Conservation (phyloP, 1,140 invertebrate species). For the Bacillus rossius region DNA sequence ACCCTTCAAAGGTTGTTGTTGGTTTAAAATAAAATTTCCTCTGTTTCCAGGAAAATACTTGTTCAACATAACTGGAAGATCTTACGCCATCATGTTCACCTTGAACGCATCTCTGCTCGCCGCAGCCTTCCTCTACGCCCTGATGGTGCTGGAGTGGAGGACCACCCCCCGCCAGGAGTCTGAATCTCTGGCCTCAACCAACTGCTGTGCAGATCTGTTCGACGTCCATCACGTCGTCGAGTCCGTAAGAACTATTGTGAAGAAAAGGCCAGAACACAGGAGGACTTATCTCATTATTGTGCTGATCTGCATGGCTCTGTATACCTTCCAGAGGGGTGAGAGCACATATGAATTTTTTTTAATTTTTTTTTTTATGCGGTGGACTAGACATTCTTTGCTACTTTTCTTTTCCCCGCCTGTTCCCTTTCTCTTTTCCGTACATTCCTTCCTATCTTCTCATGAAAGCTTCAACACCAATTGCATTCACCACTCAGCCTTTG, state of each 20-base stretch:
- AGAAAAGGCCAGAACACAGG: constrained; percentile 45
- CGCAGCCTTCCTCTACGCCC: constrained; percentile 54
- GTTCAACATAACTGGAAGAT: constrained; percentile 50
- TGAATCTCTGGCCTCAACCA: background rate
- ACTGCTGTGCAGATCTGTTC: constrained; percentile 53
- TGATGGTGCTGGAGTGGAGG: constrained; percentile 55
- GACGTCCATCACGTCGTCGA: constrained; percentile 56
- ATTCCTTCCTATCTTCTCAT: no score
- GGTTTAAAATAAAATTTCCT: no score
- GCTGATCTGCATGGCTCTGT: constrained; percentile 62
- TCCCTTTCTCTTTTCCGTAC: no score
- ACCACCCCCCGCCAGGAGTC: constrained; percentile 50
- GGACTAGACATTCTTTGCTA: no score
- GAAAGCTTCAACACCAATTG: no score
- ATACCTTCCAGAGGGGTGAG: constrained; percentile 65
- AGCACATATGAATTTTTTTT: background rate
- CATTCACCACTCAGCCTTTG: no score
- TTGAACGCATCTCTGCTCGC: constrained; percentile 57
- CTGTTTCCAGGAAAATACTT: constrained; percentile 48
- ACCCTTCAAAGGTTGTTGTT: no score
- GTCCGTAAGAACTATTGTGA: constrained; percentile 53
- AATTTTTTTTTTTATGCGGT: no score
- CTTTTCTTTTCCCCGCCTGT: no score
- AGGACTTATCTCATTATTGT: constrained; percentile 58
- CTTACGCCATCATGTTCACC: constrained; percentile 62